phyloP scores from a whole-genome alignment of 2,888 invertebrate species.

The Cyclophora albipunctata region DNA sequence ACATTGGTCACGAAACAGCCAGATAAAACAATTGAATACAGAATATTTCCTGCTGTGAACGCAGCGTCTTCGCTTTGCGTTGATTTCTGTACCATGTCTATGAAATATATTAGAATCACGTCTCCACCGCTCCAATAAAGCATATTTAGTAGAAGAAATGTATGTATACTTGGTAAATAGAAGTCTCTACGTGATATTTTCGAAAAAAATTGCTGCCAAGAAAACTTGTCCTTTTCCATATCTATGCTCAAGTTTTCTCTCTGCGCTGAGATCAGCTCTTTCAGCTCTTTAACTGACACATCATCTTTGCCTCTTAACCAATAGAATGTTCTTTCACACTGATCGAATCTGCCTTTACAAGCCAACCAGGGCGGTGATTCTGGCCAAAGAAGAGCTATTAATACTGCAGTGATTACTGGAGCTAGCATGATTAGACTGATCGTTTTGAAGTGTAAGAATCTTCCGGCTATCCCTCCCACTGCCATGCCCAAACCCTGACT shows the following conservation, averaged over 20 bases:
- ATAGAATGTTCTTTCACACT: constrained; percentile 13
- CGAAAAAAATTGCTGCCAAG: not conserved
- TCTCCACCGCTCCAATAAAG: constrained; percentile 8
- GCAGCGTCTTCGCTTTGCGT: constrained; percentile 2
- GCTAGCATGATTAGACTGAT: constrained; percentile 9
- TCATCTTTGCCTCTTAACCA: constrained; percentile 16
- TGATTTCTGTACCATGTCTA: constrained; percentile 4
- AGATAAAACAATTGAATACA: constrained; percentile 2
- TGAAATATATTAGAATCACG: constrained; percentile 5
- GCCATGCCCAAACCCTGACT: constrained; percentile 10
- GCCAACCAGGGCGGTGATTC: constrained; percentile 22
- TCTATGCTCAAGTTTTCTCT: constrained; percentile 2
- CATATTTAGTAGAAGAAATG: constrained; percentile 4
- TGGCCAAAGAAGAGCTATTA: constrained; percentile 13
- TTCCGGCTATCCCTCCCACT: constrained; percentile 5
- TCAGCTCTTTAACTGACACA: constrained; percentile 10
- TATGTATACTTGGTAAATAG: constrained; percentile 7
- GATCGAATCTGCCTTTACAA: constrained; percentile 15
- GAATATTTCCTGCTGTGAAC: constrained; percentile 2
- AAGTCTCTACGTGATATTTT: constrained; percentile 2
- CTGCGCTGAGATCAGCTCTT: constrained; percentile 10
- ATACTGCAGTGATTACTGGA: constrained; percentile 6
- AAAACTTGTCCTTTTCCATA: not conserved
- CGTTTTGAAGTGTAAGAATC: constrained; percentile 9
- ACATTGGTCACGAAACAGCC: constrained; percentile 1